phyloP scores from a whole-genome alignment of 1,140 invertebrate species.

The Lepidurus apus region DNA sequence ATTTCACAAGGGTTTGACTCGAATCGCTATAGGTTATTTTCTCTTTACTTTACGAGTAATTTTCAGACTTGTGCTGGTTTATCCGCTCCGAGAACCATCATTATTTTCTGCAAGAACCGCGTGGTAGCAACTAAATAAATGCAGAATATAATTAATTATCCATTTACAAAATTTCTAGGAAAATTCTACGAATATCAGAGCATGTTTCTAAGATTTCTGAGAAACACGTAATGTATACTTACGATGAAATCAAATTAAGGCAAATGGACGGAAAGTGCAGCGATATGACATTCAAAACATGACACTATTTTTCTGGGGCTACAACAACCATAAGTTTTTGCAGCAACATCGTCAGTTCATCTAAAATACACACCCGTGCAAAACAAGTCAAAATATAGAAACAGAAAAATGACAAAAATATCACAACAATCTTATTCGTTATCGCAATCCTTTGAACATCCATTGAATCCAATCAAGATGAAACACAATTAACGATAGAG shows the following conservation, averaged over 20 bases:
- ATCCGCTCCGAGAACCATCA: constrained; percentile 60
- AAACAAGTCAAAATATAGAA: constrained; percentile 30
- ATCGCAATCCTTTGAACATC: neutral
- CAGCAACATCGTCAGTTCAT: constrained; percentile 40
- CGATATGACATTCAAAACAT: constrained; percentile 28
- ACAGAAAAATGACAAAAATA: constrained; percentile 28
- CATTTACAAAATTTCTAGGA: constrained; percentile 21
- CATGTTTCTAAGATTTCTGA: constrained; percentile 11
- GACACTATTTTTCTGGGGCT: constrained; percentile 36
- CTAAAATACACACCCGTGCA: constrained; percentile 37
- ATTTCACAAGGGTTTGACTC: neutral
- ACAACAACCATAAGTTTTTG: constrained; percentile 47
- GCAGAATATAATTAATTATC: constrained; percentile 30
- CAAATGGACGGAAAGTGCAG: constrained; percentile 24
- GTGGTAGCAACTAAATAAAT: constrained; percentile 54
- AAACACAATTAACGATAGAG: constrained; percentile 2
- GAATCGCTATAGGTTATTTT: neutral
- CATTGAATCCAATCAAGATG: neutral
- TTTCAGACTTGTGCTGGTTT: constrained; percentile 60
- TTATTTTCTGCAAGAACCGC: constrained; percentile 57
- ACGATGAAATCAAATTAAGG: constrained; percentile 24
- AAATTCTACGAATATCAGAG: constrained; percentile 16
- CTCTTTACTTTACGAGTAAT: neutral
- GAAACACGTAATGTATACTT: neutral
- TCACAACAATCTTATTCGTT: neutral